phyloP scores from a whole-genome alignment of 2,797 vertebrate genomes.

The Megalops cyprinoides region DNA sequence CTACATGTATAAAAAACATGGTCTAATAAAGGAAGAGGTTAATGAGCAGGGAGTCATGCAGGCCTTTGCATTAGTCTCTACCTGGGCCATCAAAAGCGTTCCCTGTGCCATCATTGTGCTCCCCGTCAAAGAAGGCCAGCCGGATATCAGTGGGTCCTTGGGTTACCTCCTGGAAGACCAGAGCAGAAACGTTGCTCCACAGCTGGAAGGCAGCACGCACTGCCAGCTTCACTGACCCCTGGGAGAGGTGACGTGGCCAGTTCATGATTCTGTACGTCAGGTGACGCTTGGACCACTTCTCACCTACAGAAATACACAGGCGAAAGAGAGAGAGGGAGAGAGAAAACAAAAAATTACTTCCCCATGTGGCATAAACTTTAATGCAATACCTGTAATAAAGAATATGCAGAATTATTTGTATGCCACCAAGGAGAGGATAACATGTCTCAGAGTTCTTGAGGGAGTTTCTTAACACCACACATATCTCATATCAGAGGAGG shows the following conservation, averaged over 20 bases:
- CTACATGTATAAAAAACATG: no score
- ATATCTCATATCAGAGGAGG: no score
- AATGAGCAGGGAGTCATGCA: no score
- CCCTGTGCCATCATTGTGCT: constrained; percentile 90
- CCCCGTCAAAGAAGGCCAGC: constrained; percentile 93
- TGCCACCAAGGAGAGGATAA: no score
- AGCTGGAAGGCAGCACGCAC: constrained; percentile 86
- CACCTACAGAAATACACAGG: constrained; percentile 66
- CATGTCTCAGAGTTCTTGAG: no score
- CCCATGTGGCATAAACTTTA: no score
- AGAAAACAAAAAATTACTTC: no score
- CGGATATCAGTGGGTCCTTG: constrained; percentile 86
- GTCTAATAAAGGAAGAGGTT: no score
- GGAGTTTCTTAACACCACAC: no score
- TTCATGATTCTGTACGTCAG: constrained; percentile 91
- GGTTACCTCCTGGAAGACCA: constrained; percentile 84
- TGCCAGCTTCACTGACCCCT: constrained; percentile 76
- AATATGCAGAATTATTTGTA: no score
- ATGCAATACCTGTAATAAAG: no score
- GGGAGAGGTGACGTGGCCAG: constrained; percentile 84
- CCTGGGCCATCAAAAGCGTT: constrained; percentile 98
- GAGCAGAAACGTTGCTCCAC: constrained; percentile 92
- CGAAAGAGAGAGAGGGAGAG: not conserved
- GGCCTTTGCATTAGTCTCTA: constrained; percentile 63
- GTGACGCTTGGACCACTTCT: constrained; percentile 87